A percentile compares a stretch with the other conserved stretches of the same genome.
Conservation (phyloP, 2,113 vertebrate species). For the Bubo scandiacus region DNA sequence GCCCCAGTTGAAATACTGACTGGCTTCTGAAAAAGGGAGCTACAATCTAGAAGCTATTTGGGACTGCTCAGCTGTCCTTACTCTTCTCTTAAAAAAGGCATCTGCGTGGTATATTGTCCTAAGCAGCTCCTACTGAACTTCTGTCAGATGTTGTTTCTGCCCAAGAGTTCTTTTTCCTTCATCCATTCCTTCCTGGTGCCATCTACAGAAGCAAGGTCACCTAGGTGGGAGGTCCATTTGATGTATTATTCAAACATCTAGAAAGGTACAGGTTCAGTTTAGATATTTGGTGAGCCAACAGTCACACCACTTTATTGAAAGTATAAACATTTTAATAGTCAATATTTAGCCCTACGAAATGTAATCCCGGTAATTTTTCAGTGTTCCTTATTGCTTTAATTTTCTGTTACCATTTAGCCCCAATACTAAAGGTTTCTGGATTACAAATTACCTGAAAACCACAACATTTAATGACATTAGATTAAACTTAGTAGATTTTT, state of each 20-base stretch:
- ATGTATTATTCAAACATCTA: constrained; percentile 7
- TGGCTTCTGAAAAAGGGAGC: not conserved
- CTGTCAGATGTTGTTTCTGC: not conserved
- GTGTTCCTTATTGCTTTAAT: constrained; percentile 25
- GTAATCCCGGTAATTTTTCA: constrained; percentile 43
- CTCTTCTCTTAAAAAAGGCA: not conserved
- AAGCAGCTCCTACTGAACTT: not conserved
- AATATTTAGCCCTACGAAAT: constrained; percentile 18
- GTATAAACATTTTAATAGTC: constrained; percentile 29
- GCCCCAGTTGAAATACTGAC: not conserved
- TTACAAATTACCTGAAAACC: constrained; percentile 71
- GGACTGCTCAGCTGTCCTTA: not conserved
- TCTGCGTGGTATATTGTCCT: not conserved
- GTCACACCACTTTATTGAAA: constrained; percentile 10
- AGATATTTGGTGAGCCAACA: not conserved
- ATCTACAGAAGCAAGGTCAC: not conserved
- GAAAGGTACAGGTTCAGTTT: not conserved
- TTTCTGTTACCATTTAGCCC: constrained; percentile 19
- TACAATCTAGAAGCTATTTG: not conserved
- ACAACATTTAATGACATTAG: constrained; percentile 65
- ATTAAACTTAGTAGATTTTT: constrained; percentile 39
- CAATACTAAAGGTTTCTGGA: constrained; percentile 49
- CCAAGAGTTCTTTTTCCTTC: not conserved
- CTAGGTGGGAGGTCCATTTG: constrained; percentile 21
- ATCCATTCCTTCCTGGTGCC: not conserved